Base-by-base conservation (phyloP, 2,113 vertebrate genomes). In the Mola mola region DNA sequence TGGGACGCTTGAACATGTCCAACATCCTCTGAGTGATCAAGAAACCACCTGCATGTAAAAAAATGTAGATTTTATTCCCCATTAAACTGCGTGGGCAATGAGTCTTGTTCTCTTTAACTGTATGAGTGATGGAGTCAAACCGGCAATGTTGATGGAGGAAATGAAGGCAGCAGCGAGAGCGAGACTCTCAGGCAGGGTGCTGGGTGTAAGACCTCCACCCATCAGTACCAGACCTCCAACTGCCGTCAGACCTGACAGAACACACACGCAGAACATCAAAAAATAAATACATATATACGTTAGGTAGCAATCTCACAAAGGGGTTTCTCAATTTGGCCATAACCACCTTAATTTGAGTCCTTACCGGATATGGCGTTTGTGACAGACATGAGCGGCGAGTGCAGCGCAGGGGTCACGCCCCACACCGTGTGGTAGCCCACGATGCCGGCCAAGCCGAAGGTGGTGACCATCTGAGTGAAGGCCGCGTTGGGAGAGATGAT, bases 401-500 rank as follows among this genome's bases (percentile, higher is more conserved):
- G 97, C 61, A 99, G 94, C 11, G 97, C 95, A 0, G 97, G 94
- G 20, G 94, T 96, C 72, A 99, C 97, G 0, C 96, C 96, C 97
- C 96, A 99, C n/a, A 99, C 96, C 0, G 96, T 99, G 88, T 99
- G 97, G 84, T 99, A 99, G 1, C 97, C 96, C 82, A 99, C 96
- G 22, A 98, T 95, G 58, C 96, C 96, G 1, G 95, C 93, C 66
- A 99, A 77, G 58, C 97, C 96, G 21, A 98, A 97, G 0, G 95
- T 99, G 0, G 96, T 98, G 82, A 98, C 95, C 90, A 98, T 99
- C 88, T 99, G 97, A 2, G 94, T 94, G 84, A 99, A 99, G 16
- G 95, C 94, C 15, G 90, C 84, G 24, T 94, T 95, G 36, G 97
- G 97, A 12, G 96, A 91, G 6, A 69, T 84, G 7, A 96, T 8